A percentile compares a stretch with the other conserved stretches of the same genome.
phyloP scores from a whole-genome alignment of 2,888 invertebrate species.

The Pammene aurita region DNA sequence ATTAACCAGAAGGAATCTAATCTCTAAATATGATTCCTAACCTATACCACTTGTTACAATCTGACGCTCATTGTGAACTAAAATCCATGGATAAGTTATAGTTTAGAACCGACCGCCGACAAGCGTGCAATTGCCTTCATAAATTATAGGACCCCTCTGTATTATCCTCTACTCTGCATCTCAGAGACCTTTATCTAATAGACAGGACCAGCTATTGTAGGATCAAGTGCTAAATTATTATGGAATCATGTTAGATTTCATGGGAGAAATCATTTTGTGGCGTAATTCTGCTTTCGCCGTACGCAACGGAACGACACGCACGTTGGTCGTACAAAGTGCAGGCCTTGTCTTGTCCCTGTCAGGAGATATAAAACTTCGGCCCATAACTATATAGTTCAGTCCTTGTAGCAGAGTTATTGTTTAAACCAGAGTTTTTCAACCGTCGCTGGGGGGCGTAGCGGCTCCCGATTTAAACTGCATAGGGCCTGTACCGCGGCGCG shows the following conservation, averaged over 20 bases:
- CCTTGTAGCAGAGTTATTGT: too few relatives aligned
- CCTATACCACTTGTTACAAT: conserved; percentile 44
- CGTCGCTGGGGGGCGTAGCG: too few relatives aligned
- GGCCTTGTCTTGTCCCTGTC: conserved; percentile 1
- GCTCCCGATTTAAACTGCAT: too few relatives aligned
- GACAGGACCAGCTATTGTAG: conserved; percentile 67
- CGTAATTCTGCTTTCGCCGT: conserved; percentile 48
- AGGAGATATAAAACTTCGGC: background rate
- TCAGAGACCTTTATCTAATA: conserved; percentile 64
- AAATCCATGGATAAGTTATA: conserved; percentile 58
- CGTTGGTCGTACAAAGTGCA: background rate
- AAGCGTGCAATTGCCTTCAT: conserved; percentile 58
- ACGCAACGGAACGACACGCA: conserved; percentile 7
- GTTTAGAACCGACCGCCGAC: conserved; percentile 51
- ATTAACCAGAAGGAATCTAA: too few relatives aligned
- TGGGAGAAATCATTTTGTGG: conserved; percentile 60
- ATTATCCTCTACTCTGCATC: conserved; percentile 52
- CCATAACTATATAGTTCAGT: background rate
- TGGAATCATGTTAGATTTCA: conserved; percentile 68
- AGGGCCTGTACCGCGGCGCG: too few relatives aligned
- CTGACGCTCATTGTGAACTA: conserved; percentile 51
- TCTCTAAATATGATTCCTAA: conserved; percentile 19
- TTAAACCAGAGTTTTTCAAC: too few relatives aligned
- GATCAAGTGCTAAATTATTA: conserved; percentile 74
- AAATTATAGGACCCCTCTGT: conserved; percentile 53